Base-by-base conservation (phyloP, 37 sponge, comb jelly and placozoan species). In the Halichondria panicea region DNA sequence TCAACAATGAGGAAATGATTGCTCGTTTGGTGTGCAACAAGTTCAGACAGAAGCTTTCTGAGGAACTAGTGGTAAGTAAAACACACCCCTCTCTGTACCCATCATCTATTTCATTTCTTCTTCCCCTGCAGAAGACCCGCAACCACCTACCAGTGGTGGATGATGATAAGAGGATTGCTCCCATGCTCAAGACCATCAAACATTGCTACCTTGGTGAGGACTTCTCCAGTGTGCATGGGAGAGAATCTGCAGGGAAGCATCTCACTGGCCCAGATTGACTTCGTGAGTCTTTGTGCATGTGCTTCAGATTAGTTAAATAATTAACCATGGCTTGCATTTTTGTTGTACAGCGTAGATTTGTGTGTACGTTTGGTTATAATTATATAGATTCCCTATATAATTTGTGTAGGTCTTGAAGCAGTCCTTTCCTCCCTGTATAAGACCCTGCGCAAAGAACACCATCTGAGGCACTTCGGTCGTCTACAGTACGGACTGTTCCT, bases 401-500 rank as follows among this genome's bases (percentile, higher is more conserved):
- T 68, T 1, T 44, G 21, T 62, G 43, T 46, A 94, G 94, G 66
- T 97, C 22, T 56, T 78, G 32, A 70, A 40, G 69, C 83, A 90
- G 67, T 94, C 98, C 36, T 97, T 82, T 57, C 90, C 98, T 27
- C 95, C 85, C 36, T 97, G 98, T 60, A 97, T 97, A 78, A 94
- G 44, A 42, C 84, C 8, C 81, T 97, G 65, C 54, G 90, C 21
- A 83, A 78, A 44, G 86, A 91, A 33, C 98, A 97, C 76, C 98
- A 97, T 69, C 76, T 97, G 40, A 78, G 68, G 54, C 98, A 97
- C 74, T 86, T 84, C 57, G 95, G 90, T 33, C 65, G 98, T 35
- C 80, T 97, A 12, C 98, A 97, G 83, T 94, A 91, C 48, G 96
- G 98, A 1, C 88, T 97, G 13, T 97, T 97, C 77, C 82, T 97